Conservation (phyloP, 2,888 invertebrate species). For the Biston stratarius region DNA sequence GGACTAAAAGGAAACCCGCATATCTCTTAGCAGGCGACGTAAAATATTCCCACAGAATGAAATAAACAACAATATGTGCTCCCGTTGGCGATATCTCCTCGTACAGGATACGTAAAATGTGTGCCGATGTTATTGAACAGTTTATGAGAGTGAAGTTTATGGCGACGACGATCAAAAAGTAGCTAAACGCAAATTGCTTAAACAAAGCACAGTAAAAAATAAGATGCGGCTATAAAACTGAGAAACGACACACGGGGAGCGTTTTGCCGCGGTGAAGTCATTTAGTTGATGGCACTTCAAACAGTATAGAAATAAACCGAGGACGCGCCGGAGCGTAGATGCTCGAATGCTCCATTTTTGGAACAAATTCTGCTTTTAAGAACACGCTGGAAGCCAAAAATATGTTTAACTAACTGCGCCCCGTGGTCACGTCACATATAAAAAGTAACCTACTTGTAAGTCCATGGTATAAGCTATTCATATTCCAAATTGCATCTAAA, state of each 20-base stretch:
- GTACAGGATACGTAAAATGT: slow-evolving; percentile 28
- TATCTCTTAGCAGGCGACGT: slow-evolving; percentile 31
- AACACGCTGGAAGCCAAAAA: slow-evolving; percentile 54
- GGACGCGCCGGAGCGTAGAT: slow-evolving; percentile 46
- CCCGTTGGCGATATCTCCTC: slow-evolving; percentile 23
- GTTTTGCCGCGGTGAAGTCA: slow-evolving; percentile 61
- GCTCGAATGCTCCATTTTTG: slow-evolving; percentile 58
- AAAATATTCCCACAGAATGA: slow-evolving; percentile 34
- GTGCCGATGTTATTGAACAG: slow-evolving; percentile 36
- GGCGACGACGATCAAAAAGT: slow-evolving; percentile 33
- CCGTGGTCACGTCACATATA: no score
- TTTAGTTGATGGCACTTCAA: slow-evolving; percentile 67
- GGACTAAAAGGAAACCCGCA: slow-evolving; percentile 33
- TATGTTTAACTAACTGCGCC: slow-evolving; percentile 25
- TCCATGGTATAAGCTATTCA: no score
- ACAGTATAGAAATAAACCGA: slow-evolving; percentile 67
- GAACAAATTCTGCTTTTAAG: slow-evolving; percentile 63
- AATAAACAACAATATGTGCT: slow-evolving; percentile 36
- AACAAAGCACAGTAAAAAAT: slow-evolving; percentile 46
- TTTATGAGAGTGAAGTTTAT: slow-evolving; percentile 32
- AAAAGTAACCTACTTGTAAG: no score
- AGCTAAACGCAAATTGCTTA: slow-evolving; percentile 42
- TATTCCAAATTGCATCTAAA: no score
- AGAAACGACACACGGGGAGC: slow-evolving; percentile 55
- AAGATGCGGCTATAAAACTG: slow-evolving; percentile 51